phyloP scores from a whole-genome alignment of 2,797 vertebrate species.

The Serranus cabrilla region DNA sequence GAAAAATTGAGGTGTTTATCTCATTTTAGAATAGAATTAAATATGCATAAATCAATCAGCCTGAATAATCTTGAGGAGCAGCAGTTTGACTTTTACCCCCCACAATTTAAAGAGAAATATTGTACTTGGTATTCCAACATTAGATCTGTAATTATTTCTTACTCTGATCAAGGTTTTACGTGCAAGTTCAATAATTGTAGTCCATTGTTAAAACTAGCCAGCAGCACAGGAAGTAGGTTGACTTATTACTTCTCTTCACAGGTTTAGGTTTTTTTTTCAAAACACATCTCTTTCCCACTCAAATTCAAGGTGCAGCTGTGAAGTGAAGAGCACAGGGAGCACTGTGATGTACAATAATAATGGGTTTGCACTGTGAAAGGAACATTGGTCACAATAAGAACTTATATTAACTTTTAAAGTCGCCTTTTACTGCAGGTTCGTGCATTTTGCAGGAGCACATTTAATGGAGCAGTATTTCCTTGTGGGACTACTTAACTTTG shows the following conservation, averaged over 20 bases:
- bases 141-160: not conserved
- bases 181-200: not conserved
- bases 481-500: not conserved
- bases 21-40: conserved; percentile 6
- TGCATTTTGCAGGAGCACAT: not conserved
- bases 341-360: conserved; percentile 6
- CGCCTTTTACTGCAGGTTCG: not conserved
- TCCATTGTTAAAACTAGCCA: not conserved
- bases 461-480: not conserved
- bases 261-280: not conserved
- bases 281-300: not conserved
- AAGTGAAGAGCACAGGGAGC: conserved; percentile 10
- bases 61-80: not conserved
- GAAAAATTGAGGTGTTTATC: conserved; percentile 21
- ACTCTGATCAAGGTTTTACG: not conserved
- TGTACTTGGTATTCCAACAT: not conserved
- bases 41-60: not conserved
- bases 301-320: conserved; percentile 10
- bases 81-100: not conserved
- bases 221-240: not conserved
- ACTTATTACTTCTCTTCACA: not conserved
- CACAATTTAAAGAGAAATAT: not conserved
- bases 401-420: conserved; percentile 20
- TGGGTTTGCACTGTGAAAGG: conserved; percentile 1
- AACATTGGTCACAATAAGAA: conserved; percentile 11